Conservation (phyloP, 2,797 vertebrate species). For the Enteromius fasciolatus region DNA sequence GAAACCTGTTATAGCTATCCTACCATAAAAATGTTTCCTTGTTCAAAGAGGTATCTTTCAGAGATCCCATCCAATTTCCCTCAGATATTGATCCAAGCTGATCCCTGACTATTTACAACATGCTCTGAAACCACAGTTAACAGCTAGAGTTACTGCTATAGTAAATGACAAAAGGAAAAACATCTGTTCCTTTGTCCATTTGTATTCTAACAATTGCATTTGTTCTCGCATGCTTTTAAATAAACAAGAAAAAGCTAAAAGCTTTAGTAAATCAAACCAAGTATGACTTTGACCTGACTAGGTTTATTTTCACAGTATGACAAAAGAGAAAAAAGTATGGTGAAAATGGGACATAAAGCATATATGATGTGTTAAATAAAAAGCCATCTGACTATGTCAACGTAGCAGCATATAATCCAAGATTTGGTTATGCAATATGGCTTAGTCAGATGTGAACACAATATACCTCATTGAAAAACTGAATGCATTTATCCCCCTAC, state of each 20-base stretch:
- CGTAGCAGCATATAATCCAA: neutral
- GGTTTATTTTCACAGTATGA: constrained; percentile 9
- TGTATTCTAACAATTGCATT: neutral
- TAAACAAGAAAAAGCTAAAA: neutral
- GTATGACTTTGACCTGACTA: neutral
- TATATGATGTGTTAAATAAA: neutral
- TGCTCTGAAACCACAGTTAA: constrained; percentile 47
- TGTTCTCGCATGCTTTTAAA: neutral
- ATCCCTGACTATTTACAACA: constrained; percentile 59
- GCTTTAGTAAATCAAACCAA: neutral
- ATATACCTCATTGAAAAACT: constrained; percentile 8
- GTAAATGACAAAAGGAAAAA: neutral
- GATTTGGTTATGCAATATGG: constrained; percentile 19
- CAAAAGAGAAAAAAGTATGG: neutral
- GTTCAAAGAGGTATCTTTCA: constrained; percentile 40
- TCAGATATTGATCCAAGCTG: constrained; percentile 55
- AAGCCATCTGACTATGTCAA: neutral
- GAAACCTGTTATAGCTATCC: constrained; percentile 28
- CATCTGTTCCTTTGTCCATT: constrained; percentile 14
- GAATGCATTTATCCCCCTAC: neutral
- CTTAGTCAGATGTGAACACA: constrained; percentile 23
- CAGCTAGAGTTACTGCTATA: constrained; percentile 48
- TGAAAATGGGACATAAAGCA: neutral
- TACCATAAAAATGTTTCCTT: constrained; percentile 30
- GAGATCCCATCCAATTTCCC: constrained; percentile 53